Conservation (phyloP, 2,797 vertebrate genomes). For the Sus cebifrons region DNA sequence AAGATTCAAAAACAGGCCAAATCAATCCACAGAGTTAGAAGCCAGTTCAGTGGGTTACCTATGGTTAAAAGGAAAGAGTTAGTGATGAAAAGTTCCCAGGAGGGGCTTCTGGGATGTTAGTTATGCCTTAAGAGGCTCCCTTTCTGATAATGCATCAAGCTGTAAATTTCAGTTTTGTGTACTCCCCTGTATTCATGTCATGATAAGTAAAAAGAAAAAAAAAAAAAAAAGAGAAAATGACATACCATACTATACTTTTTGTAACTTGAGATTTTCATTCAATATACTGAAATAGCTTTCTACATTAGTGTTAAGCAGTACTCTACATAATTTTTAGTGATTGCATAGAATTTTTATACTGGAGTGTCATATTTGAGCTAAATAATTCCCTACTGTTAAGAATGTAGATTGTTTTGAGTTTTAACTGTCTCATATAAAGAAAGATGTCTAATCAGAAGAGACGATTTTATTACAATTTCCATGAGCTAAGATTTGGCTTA, state of each 20-base stretch:
- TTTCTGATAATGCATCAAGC: neutral
- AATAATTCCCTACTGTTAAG: neutral
- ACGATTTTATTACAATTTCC: constrained; percentile 1
- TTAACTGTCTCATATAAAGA: neutral
- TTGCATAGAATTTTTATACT: neutral
- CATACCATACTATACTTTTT: neutral
- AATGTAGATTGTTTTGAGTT: neutral
- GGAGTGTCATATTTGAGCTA: neutral
- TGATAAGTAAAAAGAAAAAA: neutral
- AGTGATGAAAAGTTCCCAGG: neutral
- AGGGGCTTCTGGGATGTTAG: neutral
- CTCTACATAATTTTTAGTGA: neutral
- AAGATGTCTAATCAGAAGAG: constrained; percentile 4
- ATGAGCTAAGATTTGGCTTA: neutral
- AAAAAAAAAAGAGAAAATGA: neutral
- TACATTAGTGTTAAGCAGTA: neutral
- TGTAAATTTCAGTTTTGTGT: neutral
- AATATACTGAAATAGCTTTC: constrained; percentile 23
- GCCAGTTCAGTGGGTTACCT: neutral
- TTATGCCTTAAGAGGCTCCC: neutral
- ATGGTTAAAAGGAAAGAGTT: neutral
- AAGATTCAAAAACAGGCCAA: constrained; percentile 11
- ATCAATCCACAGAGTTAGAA: neutral
- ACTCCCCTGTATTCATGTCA: neutral
- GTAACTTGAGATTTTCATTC: neutral